Conservation (phyloP, 2,888 invertebrate species). For the Scaptodrosophila latifasciaeformis region DNA sequence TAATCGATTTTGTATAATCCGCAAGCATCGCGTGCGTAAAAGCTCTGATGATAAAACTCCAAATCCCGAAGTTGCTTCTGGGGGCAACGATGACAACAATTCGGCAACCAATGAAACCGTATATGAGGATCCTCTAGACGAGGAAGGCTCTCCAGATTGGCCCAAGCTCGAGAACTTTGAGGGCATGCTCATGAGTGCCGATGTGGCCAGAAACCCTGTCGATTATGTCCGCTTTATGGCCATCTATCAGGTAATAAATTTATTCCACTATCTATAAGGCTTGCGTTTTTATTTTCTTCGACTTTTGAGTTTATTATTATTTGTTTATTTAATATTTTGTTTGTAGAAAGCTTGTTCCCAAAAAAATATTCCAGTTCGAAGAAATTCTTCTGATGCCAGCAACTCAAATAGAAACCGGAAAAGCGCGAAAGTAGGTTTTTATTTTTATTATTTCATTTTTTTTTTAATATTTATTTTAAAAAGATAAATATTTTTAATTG, state of each 20-base stretch:
- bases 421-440: slow-evolving; percentile 66
- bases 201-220: slow-evolving; percentile 69
- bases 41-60: too few species aligned
- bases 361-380: slow-evolving; percentile 69
- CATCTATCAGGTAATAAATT: slow-evolving; percentile 69
- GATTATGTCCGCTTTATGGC: slow-evolving; percentile 74
- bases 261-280: background rate
- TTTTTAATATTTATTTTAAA: slow-evolving; percentile 1
- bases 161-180: slow-evolving; percentile 58
- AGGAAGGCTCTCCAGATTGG: slow-evolving; percentile 26
- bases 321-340: slow-evolving; percentile 36
- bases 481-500: background rate
- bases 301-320: slow-evolving; percentile 23
- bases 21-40: too few species aligned
- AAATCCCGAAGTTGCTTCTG: too few species aligned
- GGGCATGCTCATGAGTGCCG: slow-evolving; percentile 70
- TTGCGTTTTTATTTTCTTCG: slow-evolving; percentile 15
- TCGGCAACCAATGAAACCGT: slow-evolving; percentile 24
- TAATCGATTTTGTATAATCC: too few species aligned
- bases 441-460: slow-evolving; percentile 25
- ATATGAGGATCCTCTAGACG: slow-evolving; percentile 41
- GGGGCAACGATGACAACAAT: too few species aligned
- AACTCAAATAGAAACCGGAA: too few species aligned
- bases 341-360: slow-evolving; percentile 72
- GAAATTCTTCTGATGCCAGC: slow-evolving; percentile 41